phyloP scores from a whole-genome alignment of 1,140 invertebrate genomes.

The Eumeta japonica region DNA sequence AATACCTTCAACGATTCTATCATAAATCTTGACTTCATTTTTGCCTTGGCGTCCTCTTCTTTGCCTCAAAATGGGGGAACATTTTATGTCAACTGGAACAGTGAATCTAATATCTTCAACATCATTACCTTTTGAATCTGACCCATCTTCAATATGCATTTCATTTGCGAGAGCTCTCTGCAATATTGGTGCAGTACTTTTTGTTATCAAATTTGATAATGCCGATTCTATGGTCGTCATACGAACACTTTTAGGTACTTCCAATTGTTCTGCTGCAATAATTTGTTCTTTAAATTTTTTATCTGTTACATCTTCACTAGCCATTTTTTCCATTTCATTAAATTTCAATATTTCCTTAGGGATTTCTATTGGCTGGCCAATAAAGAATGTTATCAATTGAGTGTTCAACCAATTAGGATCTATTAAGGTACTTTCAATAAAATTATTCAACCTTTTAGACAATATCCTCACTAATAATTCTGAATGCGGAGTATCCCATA shows the following conservation, averaged over 20 bases:
- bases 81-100: slow-evolving; percentile 33
- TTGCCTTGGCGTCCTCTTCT: slow-evolving; percentile 36
- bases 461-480: slow-evolving; percentile 63
- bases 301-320: background rate
- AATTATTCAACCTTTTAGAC: slow-evolving; percentile 58
- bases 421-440: slow-evolving; percentile 47
- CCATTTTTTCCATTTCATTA: background rate
- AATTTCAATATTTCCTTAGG: background rate
- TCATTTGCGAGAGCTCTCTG: slow-evolving; percentile 21
- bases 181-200: slow-evolving; percentile 25
- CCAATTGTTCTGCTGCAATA: no score
- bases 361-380: background rate
- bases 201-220: slow-evolving; percentile 16
- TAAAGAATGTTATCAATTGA: slow-evolving; percentile 31
- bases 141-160: no score
- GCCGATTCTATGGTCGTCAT: slow-evolving; percentile 15
- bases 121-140: slow-evolving; percentile 10
- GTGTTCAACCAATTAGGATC: slow-evolving; percentile 59
- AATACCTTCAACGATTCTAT: slow-evolving; percentile 50
- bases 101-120: slow-evolving; percentile 16
- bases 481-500: slow-evolving; percentile 66
- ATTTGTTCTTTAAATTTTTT: no score
- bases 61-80: slow-evolving; percentile 31
- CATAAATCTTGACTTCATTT: slow-evolving; percentile 55
- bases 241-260: no score